phyloP scores from a whole-genome alignment of 2,797 vertebrate genomes.

The Lemur catta region DNA sequence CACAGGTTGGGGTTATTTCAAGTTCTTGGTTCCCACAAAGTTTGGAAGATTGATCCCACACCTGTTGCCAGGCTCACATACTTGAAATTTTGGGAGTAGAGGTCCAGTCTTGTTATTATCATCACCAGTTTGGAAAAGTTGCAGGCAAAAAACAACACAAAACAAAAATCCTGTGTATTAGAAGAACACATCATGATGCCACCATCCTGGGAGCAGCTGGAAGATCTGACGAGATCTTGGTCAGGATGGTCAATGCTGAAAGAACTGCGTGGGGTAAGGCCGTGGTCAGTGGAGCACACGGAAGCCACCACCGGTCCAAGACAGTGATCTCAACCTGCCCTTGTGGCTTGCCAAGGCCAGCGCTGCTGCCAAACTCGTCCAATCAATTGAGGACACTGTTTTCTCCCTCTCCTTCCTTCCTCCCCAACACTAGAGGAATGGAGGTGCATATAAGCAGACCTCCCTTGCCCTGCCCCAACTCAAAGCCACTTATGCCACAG shows the following conservation, averaged over 20 bases:
- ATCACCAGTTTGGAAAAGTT: not conserved
- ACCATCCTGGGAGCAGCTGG: not conserved
- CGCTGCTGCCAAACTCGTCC: not conserved
- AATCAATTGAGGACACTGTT: not conserved
- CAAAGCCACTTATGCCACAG: not conserved
- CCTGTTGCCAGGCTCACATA: not conserved
- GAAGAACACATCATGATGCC: not conserved
- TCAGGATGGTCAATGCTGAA: not conserved
- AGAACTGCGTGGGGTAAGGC: accelerated
- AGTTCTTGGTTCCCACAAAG: not conserved
- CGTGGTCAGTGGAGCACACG: accelerated
- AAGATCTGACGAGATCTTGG: not conserved
- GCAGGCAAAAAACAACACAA: not conserved
- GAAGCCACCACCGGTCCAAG: not conserved
- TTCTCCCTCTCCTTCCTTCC: not conserved
- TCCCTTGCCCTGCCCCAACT: not conserved
- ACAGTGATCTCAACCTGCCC: not conserved
- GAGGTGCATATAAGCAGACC: not conserved
- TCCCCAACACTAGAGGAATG: not conserved
- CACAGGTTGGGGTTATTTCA: not conserved
- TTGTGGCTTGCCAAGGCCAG: not conserved
- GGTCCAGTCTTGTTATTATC: not conserved
- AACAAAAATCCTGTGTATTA: not conserved
- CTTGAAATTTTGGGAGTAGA: not conserved
- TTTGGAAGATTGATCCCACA: not conserved